Percentiles rank a stretch among this genome's conserved stretches.
Conservation (phyloP, 92 coral and sea anemone genomes). For the Actinernus sp. region DNA sequence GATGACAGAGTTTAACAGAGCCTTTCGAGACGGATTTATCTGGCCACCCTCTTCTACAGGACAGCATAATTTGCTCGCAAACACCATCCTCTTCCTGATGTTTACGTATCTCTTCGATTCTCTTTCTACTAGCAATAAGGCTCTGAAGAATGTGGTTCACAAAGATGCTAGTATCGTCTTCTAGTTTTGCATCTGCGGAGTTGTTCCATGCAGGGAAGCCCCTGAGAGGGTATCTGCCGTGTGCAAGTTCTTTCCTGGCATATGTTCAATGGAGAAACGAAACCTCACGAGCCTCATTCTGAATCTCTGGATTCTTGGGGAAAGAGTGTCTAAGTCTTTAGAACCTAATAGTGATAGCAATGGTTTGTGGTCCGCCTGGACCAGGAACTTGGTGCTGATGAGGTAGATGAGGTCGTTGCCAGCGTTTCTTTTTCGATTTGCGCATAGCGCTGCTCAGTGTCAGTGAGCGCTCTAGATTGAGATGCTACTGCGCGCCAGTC, state of each 20-base stretch:
- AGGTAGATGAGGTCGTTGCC: too few species aligned
- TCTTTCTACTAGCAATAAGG: slow-evolving; percentile 53
- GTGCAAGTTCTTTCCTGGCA: slow-evolving; percentile 48
- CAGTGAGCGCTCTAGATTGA: slow-evolving; percentile 60
- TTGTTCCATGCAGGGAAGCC: too few species aligned
- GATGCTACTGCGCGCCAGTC: slow-evolving; percentile 58
- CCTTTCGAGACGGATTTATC: slow-evolving; percentile 19
- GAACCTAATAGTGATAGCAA: slow-evolving; percentile 45
- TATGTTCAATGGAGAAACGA: slow-evolving; percentile 34
- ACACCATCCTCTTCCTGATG: slow-evolving; percentile 52
- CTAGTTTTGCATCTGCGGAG: slow-evolving; percentile 15
- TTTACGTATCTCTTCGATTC: slow-evolving; percentile 25
- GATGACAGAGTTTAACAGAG: too few species aligned
- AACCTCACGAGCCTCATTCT: slow-evolving; percentile 45
- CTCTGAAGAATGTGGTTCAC: slow-evolving; percentile 15
- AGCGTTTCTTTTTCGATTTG: slow-evolving; percentile 71
- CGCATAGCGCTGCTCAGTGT: slow-evolving; percentile 62
- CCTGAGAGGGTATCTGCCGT: slow-evolving; percentile 63
- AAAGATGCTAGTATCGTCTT: slow-evolving; percentile 27
- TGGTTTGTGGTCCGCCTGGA: slow-evolving; percentile 68
- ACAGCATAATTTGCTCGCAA: slow-evolving; percentile 3
- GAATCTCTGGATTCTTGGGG: slow-evolving; percentile 40
- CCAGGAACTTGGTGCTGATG: slow-evolving; percentile 26
- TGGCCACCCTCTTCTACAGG: slow-evolving; percentile 57
- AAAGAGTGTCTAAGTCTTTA: slow-evolving; percentile 43